Base-by-base conservation (phyloP, 2,888 invertebrate genomes). In the Gisinianus flammeolus region DNA sequence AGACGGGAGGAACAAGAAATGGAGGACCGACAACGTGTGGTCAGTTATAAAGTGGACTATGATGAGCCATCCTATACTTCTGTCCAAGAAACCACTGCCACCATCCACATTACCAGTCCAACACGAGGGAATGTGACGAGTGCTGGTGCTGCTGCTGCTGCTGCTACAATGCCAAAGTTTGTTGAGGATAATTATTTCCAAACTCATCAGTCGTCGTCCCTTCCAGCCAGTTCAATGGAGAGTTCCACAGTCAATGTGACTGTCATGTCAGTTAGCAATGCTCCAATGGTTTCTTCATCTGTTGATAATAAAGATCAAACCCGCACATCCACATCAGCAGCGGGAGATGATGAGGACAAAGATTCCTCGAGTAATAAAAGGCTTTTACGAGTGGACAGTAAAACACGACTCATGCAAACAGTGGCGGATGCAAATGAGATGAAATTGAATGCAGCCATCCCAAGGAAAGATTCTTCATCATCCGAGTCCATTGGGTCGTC, bases 371-470 rank as follows among this genome's bases (percentile, higher is more conserved):
- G 54, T 8, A 58, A 58, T 28, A 72, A 72, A 58, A 72, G 62
- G 30, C 72, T 81, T 66, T 77, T 84, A 22, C 82, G 85, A 3
- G 85, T 82, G 22, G 85, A 85, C 74, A 85, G 80, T 81, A 85
- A 81, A 78, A 80, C 77, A 44, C 80, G 80, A 78, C 82, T 80
- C 74, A 84, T 82, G 80, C 85, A 84, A 79, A 84, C 82, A 35
- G 82, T 79, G 35, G 79, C 81, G 31, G 81, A 83, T 76, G 81
- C 84, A 52, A 82, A 85, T 71, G 82, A 84, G 19, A 80, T 84
- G 52, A 84, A 84, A 81, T 81, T 84, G 26, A 82, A 79, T 24
- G 80, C 83, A 4, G 68, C 83, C 24, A 81, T 82, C 22, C 24
- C 80, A 12, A 81, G 81, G 31, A 81, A 80, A 69, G 83, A 82